Evolutionary conservation across 2,797 vertebrate species (phyloP).

Genomic region (Sebastes itinus): DNA sequence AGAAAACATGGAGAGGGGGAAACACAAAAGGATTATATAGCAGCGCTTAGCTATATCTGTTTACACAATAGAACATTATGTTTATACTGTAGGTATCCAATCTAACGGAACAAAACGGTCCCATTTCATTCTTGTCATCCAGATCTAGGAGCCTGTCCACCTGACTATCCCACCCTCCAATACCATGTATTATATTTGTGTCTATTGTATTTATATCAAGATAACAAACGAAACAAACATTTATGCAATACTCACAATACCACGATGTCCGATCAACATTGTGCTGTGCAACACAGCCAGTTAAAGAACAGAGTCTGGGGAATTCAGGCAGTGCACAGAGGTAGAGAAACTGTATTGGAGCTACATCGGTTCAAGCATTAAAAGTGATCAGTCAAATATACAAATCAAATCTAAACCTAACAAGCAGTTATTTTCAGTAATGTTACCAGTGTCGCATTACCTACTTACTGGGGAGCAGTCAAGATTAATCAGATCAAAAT

Average conservation of each 20-base stretch:
- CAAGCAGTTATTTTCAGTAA: slow-evolving; percentile 42
- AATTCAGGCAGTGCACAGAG: background rate
- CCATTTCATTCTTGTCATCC: background rate
- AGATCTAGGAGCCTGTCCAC: background rate
- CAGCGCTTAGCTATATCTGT: background rate
- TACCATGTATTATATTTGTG: background rate
- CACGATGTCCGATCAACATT: background rate
- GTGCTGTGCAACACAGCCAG: background rate
- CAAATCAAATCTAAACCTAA: slow-evolving; percentile 41
- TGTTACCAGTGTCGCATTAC: slow-evolving; percentile 39
- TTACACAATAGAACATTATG: background rate
- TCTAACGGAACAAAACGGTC: background rate
- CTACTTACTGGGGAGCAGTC: slow-evolving; percentile 19
- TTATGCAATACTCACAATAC: background rate
- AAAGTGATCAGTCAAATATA: slow-evolving; percentile 37
- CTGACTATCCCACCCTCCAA: background rate
- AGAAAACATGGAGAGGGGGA: background rate
- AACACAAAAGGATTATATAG: background rate
- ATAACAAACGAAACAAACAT: background rate
- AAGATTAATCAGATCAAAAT: slow-evolving; percentile 41
- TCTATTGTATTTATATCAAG: background rate
- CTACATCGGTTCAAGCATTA: background rate
- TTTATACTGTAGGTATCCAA: background rate
- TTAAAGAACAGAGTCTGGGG: slow-evolving; percentile 16
- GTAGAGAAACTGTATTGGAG: background rate